Base-by-base conservation (phyloP, 2,888 invertebrate species). In the Acanthosepion pharaonis region DNA sequence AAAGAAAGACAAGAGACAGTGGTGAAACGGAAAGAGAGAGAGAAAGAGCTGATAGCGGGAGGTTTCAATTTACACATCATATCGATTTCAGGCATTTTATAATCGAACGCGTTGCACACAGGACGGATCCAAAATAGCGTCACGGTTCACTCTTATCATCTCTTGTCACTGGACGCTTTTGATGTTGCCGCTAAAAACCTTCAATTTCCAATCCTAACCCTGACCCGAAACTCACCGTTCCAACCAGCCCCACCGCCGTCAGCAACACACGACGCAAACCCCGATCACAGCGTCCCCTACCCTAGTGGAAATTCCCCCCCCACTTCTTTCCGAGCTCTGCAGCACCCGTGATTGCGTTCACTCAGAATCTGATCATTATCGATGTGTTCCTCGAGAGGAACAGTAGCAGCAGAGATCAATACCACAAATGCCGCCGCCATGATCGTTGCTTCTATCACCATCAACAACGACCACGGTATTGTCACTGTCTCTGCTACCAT, bases 81-180 rank as follows among this genome's bases (percentile, higher is more conserved):
- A 78, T 78, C 78, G 78, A 78, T 78, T 78, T n/a, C 78, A 78
- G 78, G 15, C 78, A 9, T 78, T 78, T 78, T 78, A n/a, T 78
- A 78, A 78, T 78, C 78, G 78, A 78, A 78, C 78, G n/a, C 78
- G 11, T 78, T n/a, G 78, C 78, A 78, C 78, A 78, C 78, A 78
- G 78, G 78, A 78, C 78, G 78, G 78, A 78, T 78, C 78, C 78
- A n/a, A 78, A 78, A 78, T 78, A 78, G n/a, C 78, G 78, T 78
- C 78, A 78, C 78, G 78, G 78, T 78, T 78, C 78, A 78, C 33
- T 78, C 78, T 78, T 78, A 78, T 78, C 78, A 78, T n/a, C 78
- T 78, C 78, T 78, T 78, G 78, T 78, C 78, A 78, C 78, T 78
- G 78, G 78, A n/a, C 78, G 78, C 78, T 33, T 78, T 78, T 78